Evolutionary conservation across 2,797 vertebrate genomes (phyloP).

Genomic region (Poecilia picta): DNA sequence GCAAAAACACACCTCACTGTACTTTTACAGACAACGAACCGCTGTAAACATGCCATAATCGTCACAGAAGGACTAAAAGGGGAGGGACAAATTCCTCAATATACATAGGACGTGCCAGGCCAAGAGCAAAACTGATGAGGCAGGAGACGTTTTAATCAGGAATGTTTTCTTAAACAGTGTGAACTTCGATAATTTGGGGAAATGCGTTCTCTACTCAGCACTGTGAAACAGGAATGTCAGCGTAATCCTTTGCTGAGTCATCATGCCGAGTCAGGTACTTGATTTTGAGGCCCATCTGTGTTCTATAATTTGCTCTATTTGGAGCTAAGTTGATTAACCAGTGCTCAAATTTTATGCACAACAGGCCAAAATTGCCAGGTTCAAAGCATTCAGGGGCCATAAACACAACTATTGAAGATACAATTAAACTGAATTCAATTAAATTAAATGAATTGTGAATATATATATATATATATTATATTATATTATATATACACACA

Average conservation of each 20-base stretch:
- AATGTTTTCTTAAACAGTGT: slow-evolving; percentile 6
- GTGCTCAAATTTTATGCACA: no score
- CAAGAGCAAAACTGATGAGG: slow-evolving; percentile 2
- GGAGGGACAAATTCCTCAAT: neutral
- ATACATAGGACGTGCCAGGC: slow-evolving; percentile 13
- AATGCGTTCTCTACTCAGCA: neutral
- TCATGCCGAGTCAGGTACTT: neutral
- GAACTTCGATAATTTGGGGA: slow-evolving; percentile 6
- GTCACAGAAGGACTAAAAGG: slow-evolving; percentile 14
- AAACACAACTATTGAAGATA: no score
- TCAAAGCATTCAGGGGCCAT: no score
- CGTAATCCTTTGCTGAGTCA: neutral
- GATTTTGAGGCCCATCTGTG: neutral
- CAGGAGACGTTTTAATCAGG: neutral
- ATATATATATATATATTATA: no score
- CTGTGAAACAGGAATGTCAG: neutral
- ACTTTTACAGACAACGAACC: neutral
- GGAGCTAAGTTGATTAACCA: neutral
- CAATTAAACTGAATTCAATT: no score
- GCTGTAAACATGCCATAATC: neutral
- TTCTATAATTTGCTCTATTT: neutral
- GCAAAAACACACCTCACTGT: neutral
- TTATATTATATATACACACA: no score
- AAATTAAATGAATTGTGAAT: no score
- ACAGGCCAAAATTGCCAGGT: neutral